phyloP scores from a whole-genome alignment of 2,797 vertebrate genomes.

The Adrianichthys oophorus region DNA sequence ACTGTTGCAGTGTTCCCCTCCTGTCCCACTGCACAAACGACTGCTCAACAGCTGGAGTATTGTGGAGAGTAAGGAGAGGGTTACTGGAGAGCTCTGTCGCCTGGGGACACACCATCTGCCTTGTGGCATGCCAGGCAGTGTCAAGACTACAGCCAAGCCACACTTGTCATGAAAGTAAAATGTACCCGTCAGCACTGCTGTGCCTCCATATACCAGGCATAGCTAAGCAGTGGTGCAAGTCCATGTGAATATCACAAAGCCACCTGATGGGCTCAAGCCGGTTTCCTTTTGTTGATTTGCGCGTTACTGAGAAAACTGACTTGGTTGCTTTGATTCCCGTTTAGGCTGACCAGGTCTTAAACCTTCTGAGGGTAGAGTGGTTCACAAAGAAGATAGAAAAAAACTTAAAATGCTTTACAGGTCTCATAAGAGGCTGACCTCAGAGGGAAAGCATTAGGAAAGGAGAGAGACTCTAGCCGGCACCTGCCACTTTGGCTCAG shows the following conservation, averaged over 20 bases:
- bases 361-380: conserved; percentile 52
- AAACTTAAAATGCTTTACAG: conserved; percentile 51
- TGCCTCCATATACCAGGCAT: conserved; percentile 42
- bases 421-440: conserved; percentile 43
- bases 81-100: conserved; percentile 37
- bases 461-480: conserved; percentile 44
- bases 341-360: conserved; percentile 34
- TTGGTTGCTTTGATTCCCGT: conserved; percentile 53
- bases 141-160: conserved; percentile 71
- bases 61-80: conserved; percentile 44
- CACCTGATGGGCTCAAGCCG: conserved; percentile 39
- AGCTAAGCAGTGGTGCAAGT: conserved; percentile 44
- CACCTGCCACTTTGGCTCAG: conserved; percentile 67
- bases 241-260: conserved; percentile 47
- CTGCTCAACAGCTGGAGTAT: conserved; percentile 58
- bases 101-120: conserved; percentile 76
- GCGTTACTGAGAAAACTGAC: conserved; percentile 35
- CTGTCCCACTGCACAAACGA: conserved; percentile 57
- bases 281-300: conserved; percentile 37
- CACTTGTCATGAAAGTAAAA: conserved; percentile 74
- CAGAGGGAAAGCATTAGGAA: conserved; percentile 48
- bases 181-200: conserved; percentile 49
- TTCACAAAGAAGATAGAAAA: conserved; percentile 18
- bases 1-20: conserved; percentile 47
- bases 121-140: conserved; percentile 70